Percentiles rank a stretch among this genome's conserved stretches.
Evolutionary conservation across 2,888 invertebrate genomes (phyloP).

Genomic region (Stictocephala bisonia): DNA sequence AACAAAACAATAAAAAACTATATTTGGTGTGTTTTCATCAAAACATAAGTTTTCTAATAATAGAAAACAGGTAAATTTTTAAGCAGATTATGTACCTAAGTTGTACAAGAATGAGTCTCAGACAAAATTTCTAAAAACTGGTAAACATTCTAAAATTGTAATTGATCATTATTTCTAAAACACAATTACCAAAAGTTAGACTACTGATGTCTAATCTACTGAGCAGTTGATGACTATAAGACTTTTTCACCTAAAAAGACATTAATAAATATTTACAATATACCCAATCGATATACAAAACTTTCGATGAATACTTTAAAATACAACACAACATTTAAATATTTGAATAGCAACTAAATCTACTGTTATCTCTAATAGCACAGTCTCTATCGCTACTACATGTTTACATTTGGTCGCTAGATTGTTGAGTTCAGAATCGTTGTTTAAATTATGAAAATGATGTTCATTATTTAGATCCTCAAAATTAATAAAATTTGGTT

Average conservation of each 20-base stretch:
- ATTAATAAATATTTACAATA: no score
- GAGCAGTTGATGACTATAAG: no score
- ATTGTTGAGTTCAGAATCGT: not conserved
- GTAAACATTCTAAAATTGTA: no score
- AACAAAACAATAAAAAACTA: constrained; percentile 26
- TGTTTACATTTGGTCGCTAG: constrained; percentile 1
- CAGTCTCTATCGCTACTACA: not conserved
- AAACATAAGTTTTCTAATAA: not conserved
- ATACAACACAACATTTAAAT: no score
- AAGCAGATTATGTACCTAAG: not conserved
- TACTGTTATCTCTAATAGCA: not conserved
- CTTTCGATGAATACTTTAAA: not conserved
- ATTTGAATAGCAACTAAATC: not conserved
- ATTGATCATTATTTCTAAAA: no score
- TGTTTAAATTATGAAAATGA: no score
- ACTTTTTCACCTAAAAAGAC: not conserved
- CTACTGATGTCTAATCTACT: no score
- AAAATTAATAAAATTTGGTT: no score
- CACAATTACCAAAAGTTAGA: no score
- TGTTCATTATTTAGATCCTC: no score
- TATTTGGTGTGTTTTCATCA: constrained; percentile 4
- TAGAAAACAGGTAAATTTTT: not conserved
- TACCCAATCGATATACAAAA: not conserved
- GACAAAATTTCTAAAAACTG: not conserved
- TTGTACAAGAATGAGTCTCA: not conserved